A percentile compares a stretch with the other conserved stretches of the same genome.
phyloP scores from a whole-genome alignment of 1,140 invertebrate genomes.

The Drosophila ogumai region DNA sequence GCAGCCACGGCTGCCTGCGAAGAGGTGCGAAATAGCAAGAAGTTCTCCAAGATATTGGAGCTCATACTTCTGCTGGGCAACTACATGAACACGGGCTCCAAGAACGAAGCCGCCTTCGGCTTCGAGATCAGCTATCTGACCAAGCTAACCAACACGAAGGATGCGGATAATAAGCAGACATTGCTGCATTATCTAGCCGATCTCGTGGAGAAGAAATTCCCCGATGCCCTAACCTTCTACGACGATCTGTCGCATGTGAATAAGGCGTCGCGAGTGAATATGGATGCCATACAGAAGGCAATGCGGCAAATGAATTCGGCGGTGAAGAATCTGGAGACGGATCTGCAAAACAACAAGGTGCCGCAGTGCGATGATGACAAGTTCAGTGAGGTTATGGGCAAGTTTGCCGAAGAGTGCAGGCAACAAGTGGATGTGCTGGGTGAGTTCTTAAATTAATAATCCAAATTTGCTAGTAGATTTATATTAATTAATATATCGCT shows the following conservation, averaged over 20 bases:
- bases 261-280: conserved; percentile 92
- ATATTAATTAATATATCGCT: neutral
- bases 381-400: conserved; percentile 93
- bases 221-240: conserved; percentile 92
- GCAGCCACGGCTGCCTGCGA: conserved; percentile 97
- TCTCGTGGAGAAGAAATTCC: conserved; percentile 94
- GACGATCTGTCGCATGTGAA: conserved; percentile 96
- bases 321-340: conserved; percentile 94
- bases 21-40: conserved; percentile 95
- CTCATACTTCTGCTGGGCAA: conserved; percentile 96
- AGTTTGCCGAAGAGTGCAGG: conserved; percentile 92
- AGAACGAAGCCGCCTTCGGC: conserved; percentile 96
- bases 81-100: conserved; percentile 97
- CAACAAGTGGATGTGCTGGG: conserved; percentile 94
- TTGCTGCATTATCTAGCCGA: conserved; percentile 97
- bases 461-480: neutral
- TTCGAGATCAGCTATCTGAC: conserved; percentile 98
- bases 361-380: conserved; percentile 92
- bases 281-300: conserved; percentile 94
- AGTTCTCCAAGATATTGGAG: conserved; percentile 96
- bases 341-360: conserved; percentile 92
- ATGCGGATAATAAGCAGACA: conserved; percentile 96
- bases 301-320: conserved; percentile 94
- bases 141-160: conserved; percentile 97
- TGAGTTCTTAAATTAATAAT: conserved; percentile 16